Evolutionary conservation across 2,113 vertebrate species (phyloP), one percentile per base, ranked within the genome.

Genomic region (Leucopsar rothschildi): DNA sequence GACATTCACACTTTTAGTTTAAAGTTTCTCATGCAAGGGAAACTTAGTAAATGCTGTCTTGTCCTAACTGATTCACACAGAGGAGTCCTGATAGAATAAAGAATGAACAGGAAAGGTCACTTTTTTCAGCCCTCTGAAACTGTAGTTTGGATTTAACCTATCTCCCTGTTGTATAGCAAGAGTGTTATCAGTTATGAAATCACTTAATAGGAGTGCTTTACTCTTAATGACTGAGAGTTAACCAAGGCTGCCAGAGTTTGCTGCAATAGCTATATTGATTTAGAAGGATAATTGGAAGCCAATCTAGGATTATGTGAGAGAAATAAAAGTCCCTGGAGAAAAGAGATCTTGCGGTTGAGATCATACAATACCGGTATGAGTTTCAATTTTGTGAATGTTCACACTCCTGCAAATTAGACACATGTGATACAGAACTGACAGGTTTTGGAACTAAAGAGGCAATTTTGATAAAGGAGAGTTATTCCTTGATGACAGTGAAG

Each of bases 171-270:
- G 47, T n/a, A 83, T 8, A 45, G 27, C 15, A 80, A 79, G 33
- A 61, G 39, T 56, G 27, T 66, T 95, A 82, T 61, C 73, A 65
- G 23, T 86, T 94, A 92, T 66, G 47, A 90, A 92, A 94, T 91
- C 70, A 55, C 49, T 94, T 94, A 89, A 92, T 68, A 95, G 7
- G 42, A 76, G 45, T 47, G 11, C 29, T 88, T 94, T 80, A 57
- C 45, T 90, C 68, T 49, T 95, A 92, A 92, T 90, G 63, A 73
- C 24, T 80, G 59, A 80, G 49, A 82, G 65, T 87, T 93, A 95
- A 90, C 63, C 44, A 91, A 90, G 52, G 55, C 42, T 86, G 19
- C 18, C 70, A 53, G 55, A 80, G 47, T 86, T 90, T 91, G 42
- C 68, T 92, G 42, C 27, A 47, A 83, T 47, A 80, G 24, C 19